Evolutionary conservation across 2,113 vertebrate genomes (phyloP).

Genomic region (Falcunculus frontatus): DNA sequence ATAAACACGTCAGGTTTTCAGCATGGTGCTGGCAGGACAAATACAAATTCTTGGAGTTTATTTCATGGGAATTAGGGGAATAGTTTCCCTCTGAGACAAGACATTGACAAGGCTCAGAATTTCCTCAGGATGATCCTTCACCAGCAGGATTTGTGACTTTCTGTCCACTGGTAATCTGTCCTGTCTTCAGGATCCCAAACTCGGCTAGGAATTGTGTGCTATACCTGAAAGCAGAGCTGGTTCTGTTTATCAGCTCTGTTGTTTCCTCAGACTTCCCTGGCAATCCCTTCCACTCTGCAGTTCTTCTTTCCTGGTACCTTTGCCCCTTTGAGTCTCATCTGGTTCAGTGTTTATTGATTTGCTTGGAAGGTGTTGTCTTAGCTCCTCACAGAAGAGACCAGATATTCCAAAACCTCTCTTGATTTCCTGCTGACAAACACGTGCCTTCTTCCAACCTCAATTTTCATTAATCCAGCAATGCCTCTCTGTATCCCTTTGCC

Average conservation of each 20-base stretch:
- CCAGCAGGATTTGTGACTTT: background rate
- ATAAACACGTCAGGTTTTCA: background rate
- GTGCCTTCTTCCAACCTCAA: background rate
- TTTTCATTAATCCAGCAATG: background rate
- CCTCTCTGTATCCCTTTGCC: background rate
- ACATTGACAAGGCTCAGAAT: background rate
- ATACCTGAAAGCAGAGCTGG: background rate
- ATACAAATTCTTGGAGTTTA: background rate
- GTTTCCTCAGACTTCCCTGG: background rate
- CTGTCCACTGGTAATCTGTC: no score
- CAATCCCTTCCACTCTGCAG: background rate
- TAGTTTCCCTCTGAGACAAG: background rate
- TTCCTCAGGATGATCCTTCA: background rate
- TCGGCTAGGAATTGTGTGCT: background rate
- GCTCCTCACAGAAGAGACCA: background rate
- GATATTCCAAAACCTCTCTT: background rate
- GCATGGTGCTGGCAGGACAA: background rate
- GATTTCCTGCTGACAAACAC: background rate
- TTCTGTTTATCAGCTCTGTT: background rate
- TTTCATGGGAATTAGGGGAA: background rate
- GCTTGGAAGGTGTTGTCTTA: background rate
- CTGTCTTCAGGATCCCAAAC: background rate
- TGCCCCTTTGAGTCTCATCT: background rate
- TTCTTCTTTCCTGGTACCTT: background rate
- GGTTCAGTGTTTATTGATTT: background rate